Conservation (phyloP, 2,888 invertebrate species). For the Chesias legatella region DNA sequence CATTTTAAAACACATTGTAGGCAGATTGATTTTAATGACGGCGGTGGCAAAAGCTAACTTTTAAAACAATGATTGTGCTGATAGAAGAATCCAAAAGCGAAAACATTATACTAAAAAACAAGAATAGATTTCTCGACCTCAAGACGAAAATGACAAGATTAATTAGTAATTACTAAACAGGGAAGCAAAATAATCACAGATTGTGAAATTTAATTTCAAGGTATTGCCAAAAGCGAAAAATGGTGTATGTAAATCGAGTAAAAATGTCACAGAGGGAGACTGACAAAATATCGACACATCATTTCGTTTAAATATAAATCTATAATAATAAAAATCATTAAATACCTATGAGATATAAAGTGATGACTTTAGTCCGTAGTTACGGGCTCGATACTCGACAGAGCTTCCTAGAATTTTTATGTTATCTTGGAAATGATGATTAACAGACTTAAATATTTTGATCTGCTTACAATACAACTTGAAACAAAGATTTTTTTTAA, state of each 20-base stretch:
- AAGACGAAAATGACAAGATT: conserved; percentile 47
- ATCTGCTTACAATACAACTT: no score
- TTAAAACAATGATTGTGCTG: conserved; percentile 52
- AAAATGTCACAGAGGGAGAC: conserved; percentile 52
- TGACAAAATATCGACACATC: conserved; percentile 63
- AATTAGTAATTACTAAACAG: conserved; percentile 23
- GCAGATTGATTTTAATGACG: conserved; percentile 2
- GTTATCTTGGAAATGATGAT: conserved; percentile 23
- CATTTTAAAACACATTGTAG: no score
- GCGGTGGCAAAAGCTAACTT: conserved; percentile 46
- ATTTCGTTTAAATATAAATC: conserved; percentile 66
- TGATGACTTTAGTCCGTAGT: conserved; percentile 68
- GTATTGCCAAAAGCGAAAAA: conserved; percentile 46
- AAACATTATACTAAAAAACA: conserved; percentile 65
- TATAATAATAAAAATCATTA: conserved; percentile 70
- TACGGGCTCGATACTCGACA: conserved; percentile 40
- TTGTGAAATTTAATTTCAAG: conserved; percentile 26
- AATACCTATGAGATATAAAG: conserved; percentile 78
- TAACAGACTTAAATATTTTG: no score
- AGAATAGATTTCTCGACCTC: conserved; percentile 50
- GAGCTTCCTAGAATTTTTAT: no score
- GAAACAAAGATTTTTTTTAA: no score
- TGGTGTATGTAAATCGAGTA: conserved; percentile 29
- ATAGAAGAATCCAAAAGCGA: conserved; percentile 45
- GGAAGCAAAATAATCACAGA: conserved; percentile 58